Percentiles rank a stretch among this genome's conserved stretches.
Conservation (phyloP, 23 tunicate genomes). For the Botrylloides violaceus region DNA sequence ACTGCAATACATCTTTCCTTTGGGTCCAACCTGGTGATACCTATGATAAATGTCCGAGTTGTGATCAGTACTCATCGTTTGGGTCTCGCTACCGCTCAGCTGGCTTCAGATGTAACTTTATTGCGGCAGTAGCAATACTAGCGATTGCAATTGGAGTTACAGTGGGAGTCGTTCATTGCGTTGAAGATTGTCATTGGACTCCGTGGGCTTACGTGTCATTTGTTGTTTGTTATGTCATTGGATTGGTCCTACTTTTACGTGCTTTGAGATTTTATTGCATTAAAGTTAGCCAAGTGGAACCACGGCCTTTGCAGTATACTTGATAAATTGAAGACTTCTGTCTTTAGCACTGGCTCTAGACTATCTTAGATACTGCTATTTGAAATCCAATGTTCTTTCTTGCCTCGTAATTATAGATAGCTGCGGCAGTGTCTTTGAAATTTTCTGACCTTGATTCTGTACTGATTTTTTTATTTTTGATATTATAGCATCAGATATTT, state of each 20-base stretch:
- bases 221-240: neutral
- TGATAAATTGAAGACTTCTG: too few species aligned
- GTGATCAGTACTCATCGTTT: conserved; percentile 21
- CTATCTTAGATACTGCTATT: too few species aligned
- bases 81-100: conserved; percentile 18
- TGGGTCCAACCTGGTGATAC: conserved; percentile 17
- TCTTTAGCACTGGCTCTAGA: too few species aligned
- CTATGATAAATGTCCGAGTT: conserved; percentile 34
- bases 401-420: too few species aligned
- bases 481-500: too few species aligned
- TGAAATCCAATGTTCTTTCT: too few species aligned
- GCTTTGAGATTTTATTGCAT: conserved; percentile 15
- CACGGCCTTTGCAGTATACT: conserved; percentile 21
- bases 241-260: neutral
- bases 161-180: neutral
- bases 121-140: neutral
- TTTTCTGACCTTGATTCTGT: too few species aligned
- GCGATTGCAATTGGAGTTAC: conserved; percentile 15
- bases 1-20: conserved; percentile 22
- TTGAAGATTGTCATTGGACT: neutral
- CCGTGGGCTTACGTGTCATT: conserved; percentile 20
- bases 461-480: too few species aligned
- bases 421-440: too few species aligned
- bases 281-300: conserved; percentile 30
- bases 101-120: neutral